Base-by-base conservation (phyloP, 1,140 invertebrate species). In the Odontomachus brunneus region DNA sequence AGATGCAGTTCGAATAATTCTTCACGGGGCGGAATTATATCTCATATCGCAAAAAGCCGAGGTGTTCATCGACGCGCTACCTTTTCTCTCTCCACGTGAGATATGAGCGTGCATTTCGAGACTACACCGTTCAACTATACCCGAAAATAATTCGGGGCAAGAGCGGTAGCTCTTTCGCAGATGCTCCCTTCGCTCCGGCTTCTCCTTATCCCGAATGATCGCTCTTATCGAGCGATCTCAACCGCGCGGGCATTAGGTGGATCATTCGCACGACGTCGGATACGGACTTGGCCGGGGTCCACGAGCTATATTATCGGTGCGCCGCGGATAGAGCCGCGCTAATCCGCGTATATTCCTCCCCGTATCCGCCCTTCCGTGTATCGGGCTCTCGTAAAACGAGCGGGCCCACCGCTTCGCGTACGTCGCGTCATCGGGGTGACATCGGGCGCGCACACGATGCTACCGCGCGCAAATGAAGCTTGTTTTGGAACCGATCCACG, bases 401-500 rank as follows among this genome's bases (percentile, higher is more conserved):
- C 19, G 14, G 48, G n/a, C 24, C 38, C 12, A 44, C 38, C 22
- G 38, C 57, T n/a, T 73, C 22, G 48, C 22, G 44, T 49, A 53
- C 17, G 15, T 24, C 24, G 15, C 66, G 15, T 69, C 66, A 38
- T 60, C 71, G 33, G 26, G 29, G 19, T 24, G 53, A 29, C 67
- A 71, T 74, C 65, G 33, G 48, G 38, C 29, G 29, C 2, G 24
- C 66, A 5, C 49, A 29, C 69, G 66, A 24, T 55, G 57, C 17
- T 44, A 44, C 22, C 26, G 17, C 51, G 51, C 24, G 83, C 83
- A 87, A 89, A 89, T 82, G 87, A 85, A 85, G 83, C 84, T 88
- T 89, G 72, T 85, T 88, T 88, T 89, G 83, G 85, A 89, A 85
- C 88, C 48, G 80, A 83, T 89, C 87, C 87, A 89, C 57, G 59